Base-by-base conservation (phyloP, 2,797 vertebrate genomes). In the Allobates femoralis region DNA sequence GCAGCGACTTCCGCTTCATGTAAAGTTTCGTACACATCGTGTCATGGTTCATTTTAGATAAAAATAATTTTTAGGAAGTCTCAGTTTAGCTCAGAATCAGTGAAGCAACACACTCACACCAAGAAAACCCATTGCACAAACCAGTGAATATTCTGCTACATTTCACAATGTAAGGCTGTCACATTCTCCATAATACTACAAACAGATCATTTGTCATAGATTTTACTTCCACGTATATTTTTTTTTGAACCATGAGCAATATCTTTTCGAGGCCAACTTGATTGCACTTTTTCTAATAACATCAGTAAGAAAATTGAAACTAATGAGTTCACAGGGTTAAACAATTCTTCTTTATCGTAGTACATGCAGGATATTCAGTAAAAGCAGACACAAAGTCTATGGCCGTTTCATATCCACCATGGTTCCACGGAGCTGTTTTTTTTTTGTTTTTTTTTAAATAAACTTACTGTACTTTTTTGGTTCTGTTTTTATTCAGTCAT, bases 41-140 rank as follows among this genome's bases (percentile, higher is more conserved):
- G 71, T 86, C 85, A 86, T 71, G 71, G 46, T 75, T 76, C 67
- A 53, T 81, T 53, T 81, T 2, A 50, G 30, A 37, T 53, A 87
- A 84, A 87, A 84, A 84, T 87, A 87, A 34, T 28, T 83, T 79
- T 80, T 84, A 80, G 86, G 86, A 87, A 87, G 81, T 84, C 82
- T 75, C 62, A 56, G 19, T 41, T 87, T 87, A 87, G 86, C 82
- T 71, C 62, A 74, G 62, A 79, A 62, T 56, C 53, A 71, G 53
- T 77, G 37, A 11, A 64, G 64, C 82, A 62, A 60, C 37, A 79
- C 16, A 67, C 2, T 51, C 12, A 77, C 56, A 77, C 46, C 58
- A 67, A 73, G 30, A 74, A 21, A 26, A 46, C 4, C 23, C 53
- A 84, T 84, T 87, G 81, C 66, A 73, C 77, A 84, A 84, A 21